Conservation (phyloP, 1,140 invertebrate genomes). For the Drosophila bocki region DNA sequence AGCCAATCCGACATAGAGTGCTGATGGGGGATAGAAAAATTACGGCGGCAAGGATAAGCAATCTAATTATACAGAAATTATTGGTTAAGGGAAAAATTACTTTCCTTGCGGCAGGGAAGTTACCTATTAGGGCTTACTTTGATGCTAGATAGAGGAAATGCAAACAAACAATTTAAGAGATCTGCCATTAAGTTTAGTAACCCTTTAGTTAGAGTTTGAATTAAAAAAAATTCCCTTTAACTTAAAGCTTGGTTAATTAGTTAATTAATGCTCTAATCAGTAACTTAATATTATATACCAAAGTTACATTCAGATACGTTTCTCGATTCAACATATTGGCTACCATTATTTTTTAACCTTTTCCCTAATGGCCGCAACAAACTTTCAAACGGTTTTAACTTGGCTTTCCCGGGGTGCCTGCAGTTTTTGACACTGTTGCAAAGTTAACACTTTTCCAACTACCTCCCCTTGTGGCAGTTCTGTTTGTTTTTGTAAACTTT, state of each 20-base stretch:
- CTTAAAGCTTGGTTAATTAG: neutral
- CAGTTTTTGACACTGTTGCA: constrained; percentile 52
- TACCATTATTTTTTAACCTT: constrained; percentile 3
- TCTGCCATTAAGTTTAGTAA: neutral
- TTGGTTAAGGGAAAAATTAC: neutral
- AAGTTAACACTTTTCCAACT: constrained; percentile 29
- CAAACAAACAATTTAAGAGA: neutral
- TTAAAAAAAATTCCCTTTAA: neutral
- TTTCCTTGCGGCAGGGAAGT: neutral
- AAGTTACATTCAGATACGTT: neutral
- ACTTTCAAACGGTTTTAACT: constrained; percentile 42
- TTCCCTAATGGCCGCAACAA: constrained; percentile 4
- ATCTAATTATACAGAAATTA: constrained; percentile 8
- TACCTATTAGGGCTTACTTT: too few relatives aligned
- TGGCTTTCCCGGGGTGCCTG: constrained; percentile 22
- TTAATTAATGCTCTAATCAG: neutral
- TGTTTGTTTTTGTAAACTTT: constrained; percentile 30
- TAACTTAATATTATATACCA: neutral
- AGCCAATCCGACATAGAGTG: neutral
- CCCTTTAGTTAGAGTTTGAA: neutral
- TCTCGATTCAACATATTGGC: neutral
- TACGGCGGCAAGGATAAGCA: neutral
- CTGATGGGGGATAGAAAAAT: neutral
- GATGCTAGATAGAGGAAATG: neutral
- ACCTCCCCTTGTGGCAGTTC: constrained; percentile 10